Base-by-base conservation (phyloP, 2,113 vertebrate genomes). In the Clupea harengus region DNA sequence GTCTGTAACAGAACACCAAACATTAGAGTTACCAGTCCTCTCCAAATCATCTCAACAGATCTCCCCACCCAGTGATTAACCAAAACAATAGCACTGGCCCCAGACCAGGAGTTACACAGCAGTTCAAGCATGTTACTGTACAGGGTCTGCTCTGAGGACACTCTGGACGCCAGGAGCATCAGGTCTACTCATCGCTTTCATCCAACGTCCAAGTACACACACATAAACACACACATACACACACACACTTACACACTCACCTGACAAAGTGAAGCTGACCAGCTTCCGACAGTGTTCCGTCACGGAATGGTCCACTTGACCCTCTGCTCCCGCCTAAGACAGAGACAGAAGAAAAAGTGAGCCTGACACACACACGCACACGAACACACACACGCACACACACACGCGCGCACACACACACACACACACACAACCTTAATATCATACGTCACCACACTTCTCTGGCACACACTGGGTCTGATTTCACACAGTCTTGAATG, bases 191-290 rank as follows among this genome's bases (percentile, higher is more conserved):
- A 64, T 25, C 60, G n/a, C 7, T n/a, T 64, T 64, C 0, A 9
- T 28, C 9, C 25, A 72, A 28, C n/a, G 6, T 1, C 25, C 18
- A 45, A 28, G 32, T 13, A 17, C 4, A 39, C 28, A 15, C 9
- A 44, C 11, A 4, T 0, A 32, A 11, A 78, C 72, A 39, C 28
- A 46, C 82, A 22, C 20, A 10, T 6, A 6, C 32, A 9, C 82
- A 86, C 78, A 64, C 32, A 32, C 75, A 44, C 60, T 80, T 22
- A 83, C 13, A 60, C 84, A 86, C 88, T 93, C 93, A 99, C 98
- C 97, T 94, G 97, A 98, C 10, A 99, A 88, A 0, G 97, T 98
- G 92, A 99, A 99, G 95, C 97, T 99, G 91, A 98, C 96, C 0
- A 99, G 95, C 89, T 97, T 99, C 83, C 96, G 95, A 85, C 95